Percentiles rank a stretch among this genome's conserved stretches.
These are phyloP conservation scores for Aspidiotus rigidus DNA, from an alignment of 2,888 invertebrate genomes.

Conservation along the genomic window DNA sequence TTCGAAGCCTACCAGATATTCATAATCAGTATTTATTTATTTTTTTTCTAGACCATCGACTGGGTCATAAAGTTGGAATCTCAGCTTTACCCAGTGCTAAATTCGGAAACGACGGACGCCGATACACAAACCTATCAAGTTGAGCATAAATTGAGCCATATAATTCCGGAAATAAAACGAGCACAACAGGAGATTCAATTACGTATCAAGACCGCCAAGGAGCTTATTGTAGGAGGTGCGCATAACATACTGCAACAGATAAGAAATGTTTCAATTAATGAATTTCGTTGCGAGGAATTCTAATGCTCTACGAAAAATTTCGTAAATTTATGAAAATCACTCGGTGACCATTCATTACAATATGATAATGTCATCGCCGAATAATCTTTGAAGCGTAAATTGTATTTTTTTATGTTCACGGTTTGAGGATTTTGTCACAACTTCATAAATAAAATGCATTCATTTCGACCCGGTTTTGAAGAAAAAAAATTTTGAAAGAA, in stretches of 20 bases:
- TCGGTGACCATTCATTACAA: no score
- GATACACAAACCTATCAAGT: constrained; percentile 51
- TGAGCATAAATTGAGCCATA: constrained; percentile 49
- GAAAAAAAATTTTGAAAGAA: neutral
- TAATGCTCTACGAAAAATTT: no score
- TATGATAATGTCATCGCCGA: no score
- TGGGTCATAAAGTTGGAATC: constrained; percentile 60
- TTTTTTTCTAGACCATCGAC: constrained; percentile 50
- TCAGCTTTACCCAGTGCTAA: constrained; percentile 66
- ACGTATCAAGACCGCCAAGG: constrained; percentile 57
- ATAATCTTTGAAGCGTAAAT: no score
- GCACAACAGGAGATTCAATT: constrained; percentile 59
- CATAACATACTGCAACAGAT: neutral
- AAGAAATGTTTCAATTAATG: neutral
- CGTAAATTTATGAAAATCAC: no score
- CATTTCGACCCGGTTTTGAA: no score
- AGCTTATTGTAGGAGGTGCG: constrained; percentile 53
- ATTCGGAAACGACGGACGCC: constrained; percentile 52
- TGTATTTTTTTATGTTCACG: no score
- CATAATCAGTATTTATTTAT: constrained; percentile 11
- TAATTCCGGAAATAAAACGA: constrained; percentile 53
- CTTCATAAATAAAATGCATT: no score
- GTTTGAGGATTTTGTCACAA: no score
- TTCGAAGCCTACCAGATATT: neutral
- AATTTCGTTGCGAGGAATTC: neutral